Evolutionary conservation across 2,113 vertebrate species (phyloP), one percentile per base, ranked within the genome.

Genomic region (Formicarius rufipectus): DNA sequence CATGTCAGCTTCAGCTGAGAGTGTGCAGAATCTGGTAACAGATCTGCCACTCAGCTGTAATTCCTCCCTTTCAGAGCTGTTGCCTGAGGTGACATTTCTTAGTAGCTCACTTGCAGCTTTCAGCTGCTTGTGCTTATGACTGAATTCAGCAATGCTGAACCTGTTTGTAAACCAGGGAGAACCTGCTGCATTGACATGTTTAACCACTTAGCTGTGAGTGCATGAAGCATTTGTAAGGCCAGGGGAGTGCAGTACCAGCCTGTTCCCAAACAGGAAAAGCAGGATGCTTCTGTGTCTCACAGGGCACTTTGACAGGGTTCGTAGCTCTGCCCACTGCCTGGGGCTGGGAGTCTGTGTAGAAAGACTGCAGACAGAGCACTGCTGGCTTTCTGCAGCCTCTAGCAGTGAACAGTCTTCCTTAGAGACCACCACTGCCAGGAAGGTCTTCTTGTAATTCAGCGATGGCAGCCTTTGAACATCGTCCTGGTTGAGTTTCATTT

Each of bases 291-390:
- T 79, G 14, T 7, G 73, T 68, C 85, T 56, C 37, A 7, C 60
- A 4, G 3, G 1, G 67, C 56, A 33, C 33, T 33, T 14, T 11
- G 12, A 7, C 37, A 28, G 84, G 28, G 45, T 22, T 47, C 0
- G 1, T 3, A 15, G 69, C 49, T 56, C 2, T 42, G 84, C 28
- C 53, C 0, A 0, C 47, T 22, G 52, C 35, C 58, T 10, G 68
- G 68, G 44, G 47, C 22, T 5, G 16, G 69, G 19, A 47, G n/a
- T 16, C 6, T 2, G 0, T 2, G 12, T 11, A 10, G n/a, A 12
- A 31, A 42, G 39, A 20, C 40, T 22, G 63, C 52, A 9, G n/a
- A 8, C 27, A 21, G n/a, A 35, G 35, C 24, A 8, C 15, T 28
- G 42, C 67, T 33, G 55, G 35, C 80, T 44, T 84, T 31, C 76